These are phyloP conservation scores for Diploptera punctata DNA, from an alignment of 2,888 invertebrate genomes.

Conservation along the genomic window DNA sequence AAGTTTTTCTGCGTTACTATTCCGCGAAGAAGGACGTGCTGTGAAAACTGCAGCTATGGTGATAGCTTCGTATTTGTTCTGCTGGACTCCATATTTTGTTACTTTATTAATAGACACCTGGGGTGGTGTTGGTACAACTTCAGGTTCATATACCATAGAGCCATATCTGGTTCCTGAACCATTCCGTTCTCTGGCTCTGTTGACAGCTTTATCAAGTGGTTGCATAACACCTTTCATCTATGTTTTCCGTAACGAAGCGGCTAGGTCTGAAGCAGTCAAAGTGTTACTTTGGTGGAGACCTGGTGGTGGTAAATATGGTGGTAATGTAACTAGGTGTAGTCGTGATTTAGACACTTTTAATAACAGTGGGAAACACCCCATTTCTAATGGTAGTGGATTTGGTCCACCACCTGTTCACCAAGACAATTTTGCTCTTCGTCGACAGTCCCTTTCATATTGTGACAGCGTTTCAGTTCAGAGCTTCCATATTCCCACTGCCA, in stretches of 20 bases:
- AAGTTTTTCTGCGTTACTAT: constrained; percentile 55
- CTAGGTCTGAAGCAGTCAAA: constrained; percentile 52
- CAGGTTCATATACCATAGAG: constrained; percentile 46
- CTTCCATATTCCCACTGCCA: constrained; percentile 46
- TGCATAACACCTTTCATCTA: constrained; percentile 60
- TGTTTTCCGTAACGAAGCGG: constrained; percentile 58
- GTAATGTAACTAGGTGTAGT: constrained; percentile 25
- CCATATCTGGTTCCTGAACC: constrained; percentile 43
- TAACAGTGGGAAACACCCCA: not conserved
- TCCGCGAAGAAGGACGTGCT: constrained; percentile 59
- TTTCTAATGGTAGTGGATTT: not conserved
- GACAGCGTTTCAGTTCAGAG: constrained; percentile 50
- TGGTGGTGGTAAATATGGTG: constrained; percentile 35
- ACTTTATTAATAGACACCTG: constrained; percentile 48
- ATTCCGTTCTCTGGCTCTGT: constrained; percentile 47
- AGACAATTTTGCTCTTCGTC: constrained; percentile 37
- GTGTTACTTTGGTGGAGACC: constrained; percentile 49
- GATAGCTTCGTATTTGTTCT: constrained; percentile 57
- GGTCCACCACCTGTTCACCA: constrained; percentile 33
- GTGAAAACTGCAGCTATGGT: constrained; percentile 60
- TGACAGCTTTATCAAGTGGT: constrained; percentile 55
- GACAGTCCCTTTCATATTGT: constrained; percentile 46
- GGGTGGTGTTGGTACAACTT: constrained; percentile 40
- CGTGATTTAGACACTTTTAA: constrained; percentile 15
- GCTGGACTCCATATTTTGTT: constrained; percentile 58